Evolutionary conservation across 2,113 vertebrate species (phyloP).

Genomic region (Gnathonemus longibarbis): DNA sequence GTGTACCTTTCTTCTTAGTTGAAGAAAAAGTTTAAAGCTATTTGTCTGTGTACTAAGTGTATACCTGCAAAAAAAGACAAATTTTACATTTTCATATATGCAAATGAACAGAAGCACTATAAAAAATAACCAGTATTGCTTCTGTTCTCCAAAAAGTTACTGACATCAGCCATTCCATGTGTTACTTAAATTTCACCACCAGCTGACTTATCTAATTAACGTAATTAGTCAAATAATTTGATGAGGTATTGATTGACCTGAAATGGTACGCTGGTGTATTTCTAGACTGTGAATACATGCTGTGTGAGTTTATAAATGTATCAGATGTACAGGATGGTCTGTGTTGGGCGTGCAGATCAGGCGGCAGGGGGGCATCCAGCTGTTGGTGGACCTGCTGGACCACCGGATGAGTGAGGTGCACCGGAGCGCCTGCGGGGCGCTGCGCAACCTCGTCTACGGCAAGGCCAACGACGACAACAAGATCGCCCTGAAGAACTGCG

Average conservation of each 20-base stretch:
- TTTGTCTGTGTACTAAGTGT: not conserved
- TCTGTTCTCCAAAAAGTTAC: not conserved
- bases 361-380: conserved; percentile 90
- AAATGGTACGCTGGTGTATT: not conserved
- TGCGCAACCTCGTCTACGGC: conserved; percentile 94
- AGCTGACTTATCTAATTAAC: not conserved
- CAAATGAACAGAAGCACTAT: not conserved
- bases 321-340: not conserved
- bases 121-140: not conserved
- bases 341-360: conserved; percentile 71
- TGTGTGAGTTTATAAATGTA: not conserved
- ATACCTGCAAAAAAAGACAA: not conserved
- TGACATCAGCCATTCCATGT: not conserved
- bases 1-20: not conserved
- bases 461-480: conserved; percentile 98
- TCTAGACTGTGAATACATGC: not conserved
- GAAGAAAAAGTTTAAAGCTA: not conserved
- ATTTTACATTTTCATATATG: not conserved
- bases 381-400: conserved; percentile 92
- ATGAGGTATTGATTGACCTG: not conserved
- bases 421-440: conserved; percentile 91
- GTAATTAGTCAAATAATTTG: not conserved
- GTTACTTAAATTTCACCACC: not conserved
- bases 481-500: conserved; percentile 93
- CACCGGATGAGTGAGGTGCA: conserved; percentile 97